These are phyloP conservation scores for Clarias batrachus DNA, from an alignment of 2,113 vertebrate genomes.

Conservation along the genomic window DNA sequence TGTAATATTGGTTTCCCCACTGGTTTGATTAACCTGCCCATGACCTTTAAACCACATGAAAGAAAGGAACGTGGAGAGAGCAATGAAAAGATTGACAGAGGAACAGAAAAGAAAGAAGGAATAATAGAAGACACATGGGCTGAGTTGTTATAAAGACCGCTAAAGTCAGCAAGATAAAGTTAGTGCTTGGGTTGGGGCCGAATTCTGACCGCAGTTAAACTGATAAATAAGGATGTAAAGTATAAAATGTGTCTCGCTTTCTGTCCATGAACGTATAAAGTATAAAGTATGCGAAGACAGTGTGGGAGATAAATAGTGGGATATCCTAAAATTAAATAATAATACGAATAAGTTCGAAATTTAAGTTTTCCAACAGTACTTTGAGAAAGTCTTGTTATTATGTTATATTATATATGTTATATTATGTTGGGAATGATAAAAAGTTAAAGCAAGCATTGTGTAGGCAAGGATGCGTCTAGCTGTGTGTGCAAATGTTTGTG, in stretches of 20 bases:
- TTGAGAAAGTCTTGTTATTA: background rate
- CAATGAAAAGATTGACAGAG: background rate
- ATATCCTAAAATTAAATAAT: background rate
- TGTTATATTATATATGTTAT: too few relatives aligned
- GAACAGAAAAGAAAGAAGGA: background rate
- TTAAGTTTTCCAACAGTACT: too few relatives aligned
- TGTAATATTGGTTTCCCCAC: conserved; percentile 22
- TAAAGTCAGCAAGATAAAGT: background rate
- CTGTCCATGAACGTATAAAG: background rate
- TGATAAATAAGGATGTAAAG: background rate
- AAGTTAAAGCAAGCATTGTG: background rate
- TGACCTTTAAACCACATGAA: conserved; percentile 12
- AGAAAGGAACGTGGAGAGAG: background rate
- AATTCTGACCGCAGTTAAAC: background rate
- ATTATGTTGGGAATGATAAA: background rate
- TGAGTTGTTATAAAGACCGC: background rate
- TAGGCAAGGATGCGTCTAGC: background rate
- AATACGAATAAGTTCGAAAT: too few relatives aligned
- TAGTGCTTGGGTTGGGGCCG: background rate
- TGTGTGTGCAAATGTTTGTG: conserved; percentile 24
- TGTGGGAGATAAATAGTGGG: background rate
- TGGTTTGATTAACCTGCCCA: conserved; percentile 25
- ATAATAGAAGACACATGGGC: background rate
- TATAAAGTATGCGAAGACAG: background rate
- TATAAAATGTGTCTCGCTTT: background rate